Percentiles rank a stretch among this genome's conserved stretches.
Conservation (phyloP, 2,797 vertebrate genomes). For the Phoxinus dragarum region DNA sequence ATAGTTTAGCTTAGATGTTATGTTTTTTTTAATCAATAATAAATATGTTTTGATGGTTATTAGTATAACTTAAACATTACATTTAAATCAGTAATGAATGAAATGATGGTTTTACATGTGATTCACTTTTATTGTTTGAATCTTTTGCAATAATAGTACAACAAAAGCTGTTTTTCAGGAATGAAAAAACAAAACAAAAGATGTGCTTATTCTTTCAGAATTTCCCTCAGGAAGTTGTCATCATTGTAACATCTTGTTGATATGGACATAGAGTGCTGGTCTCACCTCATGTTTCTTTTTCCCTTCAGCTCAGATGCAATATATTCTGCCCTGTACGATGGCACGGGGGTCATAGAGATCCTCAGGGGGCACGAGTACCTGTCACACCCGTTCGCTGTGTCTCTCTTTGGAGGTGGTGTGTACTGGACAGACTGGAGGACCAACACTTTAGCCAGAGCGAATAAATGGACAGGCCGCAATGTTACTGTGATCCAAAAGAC, state of each 20-base stretch:
- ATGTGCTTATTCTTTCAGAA: not conserved
- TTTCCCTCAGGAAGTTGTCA: slow-evolving; percentile 21
- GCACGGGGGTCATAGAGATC: slow-evolving; percentile 92
- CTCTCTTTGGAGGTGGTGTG: slow-evolving; percentile 93
- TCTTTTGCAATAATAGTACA: not conserved
- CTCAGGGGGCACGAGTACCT: slow-evolving; percentile 95
- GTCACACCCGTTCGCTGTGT: slow-evolving; percentile 97
- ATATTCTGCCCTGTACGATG: slow-evolving; percentile 96
- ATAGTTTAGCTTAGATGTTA: not conserved
- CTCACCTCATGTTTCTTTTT: slow-evolving; percentile 33
- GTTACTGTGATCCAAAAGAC: slow-evolving; percentile 99
- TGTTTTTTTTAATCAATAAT: not conserved
- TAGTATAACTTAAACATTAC: not conserved
- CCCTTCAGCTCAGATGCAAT: slow-evolving; percentile 92
- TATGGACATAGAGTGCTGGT: not conserved
- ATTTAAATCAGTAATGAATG: not conserved
- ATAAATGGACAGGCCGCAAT: slow-evolving; percentile 97
- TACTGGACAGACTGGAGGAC: slow-evolving; percentile 99
- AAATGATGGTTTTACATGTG: not conserved
- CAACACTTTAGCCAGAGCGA: slow-evolving; percentile 95
- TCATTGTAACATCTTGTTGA: slow-evolving; percentile 30
- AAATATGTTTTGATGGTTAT: not conserved
- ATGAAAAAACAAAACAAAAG: not conserved
- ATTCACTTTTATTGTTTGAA: not conserved
- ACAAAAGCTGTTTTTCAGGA: not conserved